Evolutionary conservation across 2,113 vertebrate species (phyloP).

Genomic region (Pristiophorus japonicus): DNA sequence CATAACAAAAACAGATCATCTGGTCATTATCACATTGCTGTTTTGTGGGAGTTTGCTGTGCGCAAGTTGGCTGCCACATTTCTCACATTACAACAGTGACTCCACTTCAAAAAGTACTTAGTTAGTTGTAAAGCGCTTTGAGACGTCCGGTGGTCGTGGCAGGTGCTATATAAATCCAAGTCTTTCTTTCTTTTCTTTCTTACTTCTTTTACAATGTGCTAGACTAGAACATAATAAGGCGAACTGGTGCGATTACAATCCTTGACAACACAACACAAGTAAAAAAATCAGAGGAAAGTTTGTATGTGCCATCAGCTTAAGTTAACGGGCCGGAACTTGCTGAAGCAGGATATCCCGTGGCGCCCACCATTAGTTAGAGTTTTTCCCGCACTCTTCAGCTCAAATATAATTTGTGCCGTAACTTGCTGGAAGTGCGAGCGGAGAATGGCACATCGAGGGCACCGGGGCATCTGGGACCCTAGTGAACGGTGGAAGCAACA

Average conservation of each 20-base stretch:
- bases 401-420: neutral
- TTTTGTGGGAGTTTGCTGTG: no score
- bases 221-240: neutral
- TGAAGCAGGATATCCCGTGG: neutral
- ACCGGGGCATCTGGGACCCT: neutral
- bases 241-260: no score
- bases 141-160: no score
- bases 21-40: no score
- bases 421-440: neutral
- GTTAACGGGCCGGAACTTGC: neutral
- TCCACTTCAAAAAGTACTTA: no score
- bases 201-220: neutral
- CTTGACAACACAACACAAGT: neutral
- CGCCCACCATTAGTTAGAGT: neutral
- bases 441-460: neutral
- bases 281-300: neutral
- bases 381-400: neutral
- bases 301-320: neutral
- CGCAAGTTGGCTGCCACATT: no score
- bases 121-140: no score
- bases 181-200: no score
- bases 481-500: neutral
- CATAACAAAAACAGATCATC: no score
- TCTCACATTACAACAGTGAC: no score
- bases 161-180: no score